These are phyloP conservation scores for Anoplophora glabripennis DNA, from an alignment of 1,140 invertebrate species.

Conservation along the genomic window DNA sequence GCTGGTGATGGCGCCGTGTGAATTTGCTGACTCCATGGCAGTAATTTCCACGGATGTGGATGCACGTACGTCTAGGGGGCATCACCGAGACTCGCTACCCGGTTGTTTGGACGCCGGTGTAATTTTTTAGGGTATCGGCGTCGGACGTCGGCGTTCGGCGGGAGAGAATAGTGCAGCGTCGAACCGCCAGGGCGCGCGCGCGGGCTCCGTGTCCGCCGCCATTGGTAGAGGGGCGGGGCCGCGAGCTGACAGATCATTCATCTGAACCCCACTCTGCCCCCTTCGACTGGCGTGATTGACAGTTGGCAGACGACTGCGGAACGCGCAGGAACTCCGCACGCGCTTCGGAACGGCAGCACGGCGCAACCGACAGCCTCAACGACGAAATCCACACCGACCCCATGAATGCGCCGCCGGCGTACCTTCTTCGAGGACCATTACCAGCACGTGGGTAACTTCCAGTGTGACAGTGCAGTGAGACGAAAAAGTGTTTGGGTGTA, in stretches of 20 bases:
- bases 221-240: conserved; percentile 45
- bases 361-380: conserved; percentile 31
- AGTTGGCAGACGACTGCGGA: conserved; percentile 66
- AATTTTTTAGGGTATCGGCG: conserved; percentile 5
- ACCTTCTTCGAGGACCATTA: conserved; percentile 26
- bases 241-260: conserved; percentile 48
- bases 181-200: conserved; percentile 36
- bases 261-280: conserved; percentile 54
- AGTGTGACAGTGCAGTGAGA: conserved; percentile 41
- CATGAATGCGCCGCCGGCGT: conserved; percentile 35
- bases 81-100: conserved; percentile 4
- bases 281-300: conserved; percentile 59
- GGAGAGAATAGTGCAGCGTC: conserved; percentile 22
- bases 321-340: conserved; percentile 57
- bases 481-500: conserved; percentile 34
- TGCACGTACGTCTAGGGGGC: not conserved
- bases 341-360: conserved; percentile 35
- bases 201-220: conserved; percentile 32
- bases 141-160: conserved; percentile 25
- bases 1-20: no score
- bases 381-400: conserved; percentile 34
- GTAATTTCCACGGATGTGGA: no score
- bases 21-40: no score
- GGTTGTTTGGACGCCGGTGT: conserved; percentile 6
- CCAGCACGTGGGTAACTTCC: conserved; percentile 33